Base-by-base conservation (phyloP, 2,113 vertebrate genomes). In the Coracopsis vasa region DNA sequence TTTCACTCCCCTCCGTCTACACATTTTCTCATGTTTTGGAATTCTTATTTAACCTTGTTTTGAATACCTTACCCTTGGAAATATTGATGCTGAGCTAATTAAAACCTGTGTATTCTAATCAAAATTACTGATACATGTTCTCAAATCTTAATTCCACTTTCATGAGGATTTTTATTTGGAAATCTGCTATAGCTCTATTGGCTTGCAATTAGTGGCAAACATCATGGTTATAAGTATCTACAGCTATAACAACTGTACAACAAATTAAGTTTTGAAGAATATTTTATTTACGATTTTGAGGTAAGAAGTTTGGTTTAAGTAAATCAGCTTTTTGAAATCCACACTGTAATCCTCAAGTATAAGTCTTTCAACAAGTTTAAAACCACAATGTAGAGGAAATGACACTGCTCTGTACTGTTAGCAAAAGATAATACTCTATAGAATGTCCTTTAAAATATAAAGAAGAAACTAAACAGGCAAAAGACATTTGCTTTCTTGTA, bases 291-390 rank as follows among this genome's bases (percentile, higher is more conserved):
- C 14, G 66, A 51, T 31, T 78, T 80, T 73, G 64, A 92, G 23
- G 18, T n/a, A 92, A 74, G 47, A 80, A 58, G 28, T 67, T 81
- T 60, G 64, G 23, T 60, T 86, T 44, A 88, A 82, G 45, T 53
- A 88, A 74, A 93, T 74, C 6, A 70, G 7, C 23, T 90, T 54
- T 80, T 80, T 80, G 44, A 90, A 80, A 80, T 16, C 33, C 24
- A 80, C 7, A 47, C 39, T 18, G 24, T 61, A 94, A 93, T 90
- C 56, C 82, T 82, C 24, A 86, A 56, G 12, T 28, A 8, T 13
- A 91, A 91, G 79, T 88, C 88, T 95, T 95, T 86, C 42, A 88
- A 77, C 11, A 69, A 77, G 24, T 66, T 82, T 66, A 95, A 94
- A 89, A 56, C 23, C 74, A 95, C 51, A 47, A n/a, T 7, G 4